These are phyloP conservation scores for Aphelinus atriplicis DNA, from an alignment of 1,140 invertebrate species.

Conservation along the genomic window DNA sequence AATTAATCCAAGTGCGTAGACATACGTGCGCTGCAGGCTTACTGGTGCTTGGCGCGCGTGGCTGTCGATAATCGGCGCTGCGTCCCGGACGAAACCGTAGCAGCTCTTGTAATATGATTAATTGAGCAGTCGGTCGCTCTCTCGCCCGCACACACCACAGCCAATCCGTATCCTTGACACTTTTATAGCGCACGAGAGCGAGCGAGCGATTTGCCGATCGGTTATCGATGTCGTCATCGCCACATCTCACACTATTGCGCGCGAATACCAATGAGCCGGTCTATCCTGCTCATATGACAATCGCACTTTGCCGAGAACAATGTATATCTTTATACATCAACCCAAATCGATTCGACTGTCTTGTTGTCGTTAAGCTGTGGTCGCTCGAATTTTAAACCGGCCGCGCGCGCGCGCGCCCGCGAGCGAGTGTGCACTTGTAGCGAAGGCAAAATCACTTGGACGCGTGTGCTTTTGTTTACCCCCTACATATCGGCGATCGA, in stretches of 20 bases:
- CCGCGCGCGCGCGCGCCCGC: no score
- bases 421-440: no score
- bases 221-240: conserved; percentile 31
- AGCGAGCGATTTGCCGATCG: conserved; percentile 1
- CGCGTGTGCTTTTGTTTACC: no score
- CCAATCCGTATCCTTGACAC: conserved; percentile 39
- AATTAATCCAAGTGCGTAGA: neutral
- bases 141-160: neutral
- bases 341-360: no score
- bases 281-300: no score
- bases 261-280: neutral
- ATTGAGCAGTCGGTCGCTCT: neutral
- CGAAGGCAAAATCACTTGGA: no score
- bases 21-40: neutral
- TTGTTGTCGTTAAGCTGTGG: no score
- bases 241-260: neutral
- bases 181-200: conserved; percentile 7
- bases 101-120: conserved; percentile 29
- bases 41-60: neutral
- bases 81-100: neutral
- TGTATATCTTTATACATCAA: no score
- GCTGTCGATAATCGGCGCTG: neutral
- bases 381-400: no score
- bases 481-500: no score
- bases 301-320: no score